phyloP scores from a whole-genome alignment of 1,140 invertebrate genomes.

The Odontomachus brunneus region DNA sequence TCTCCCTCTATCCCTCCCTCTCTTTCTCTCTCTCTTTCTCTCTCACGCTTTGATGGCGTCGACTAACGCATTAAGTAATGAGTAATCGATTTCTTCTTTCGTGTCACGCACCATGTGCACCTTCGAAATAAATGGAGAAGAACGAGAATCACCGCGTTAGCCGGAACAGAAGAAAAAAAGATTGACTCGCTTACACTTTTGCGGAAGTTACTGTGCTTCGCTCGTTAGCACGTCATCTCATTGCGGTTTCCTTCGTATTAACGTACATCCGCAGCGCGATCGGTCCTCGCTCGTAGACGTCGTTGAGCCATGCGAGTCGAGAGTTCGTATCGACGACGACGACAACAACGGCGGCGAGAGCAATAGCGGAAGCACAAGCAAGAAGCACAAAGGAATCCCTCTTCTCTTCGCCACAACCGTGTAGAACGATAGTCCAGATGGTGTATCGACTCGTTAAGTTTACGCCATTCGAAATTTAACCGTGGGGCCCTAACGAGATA shows the following conservation, averaged over 20 bases:
- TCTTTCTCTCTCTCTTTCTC: no score
- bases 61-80: constrained; percentile 42
- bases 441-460: constrained; percentile 62
- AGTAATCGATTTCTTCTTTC: constrained; percentile 61
- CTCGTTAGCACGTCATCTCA: not conserved
- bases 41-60: not conserved
- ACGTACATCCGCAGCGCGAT: not conserved
- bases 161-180: not conserved
- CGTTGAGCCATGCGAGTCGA: not conserved
- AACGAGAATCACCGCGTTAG: constrained; percentile 26
- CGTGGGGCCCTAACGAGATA: constrained; percentile 62
- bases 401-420: not conserved
- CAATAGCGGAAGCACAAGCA: not conserved
- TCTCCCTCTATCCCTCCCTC: no score
- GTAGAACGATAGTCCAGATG: constrained; percentile 44
- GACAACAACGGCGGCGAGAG: no score
- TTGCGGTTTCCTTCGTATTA: not conserved
- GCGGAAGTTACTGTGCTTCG: not conserved
- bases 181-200: constrained; percentile 6
- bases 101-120: constrained; percentile 13
- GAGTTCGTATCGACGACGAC: not conserved
- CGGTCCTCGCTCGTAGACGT: not conserved
- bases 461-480: constrained; percentile 57
- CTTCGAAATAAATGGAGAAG: not conserved
- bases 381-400: constrained; percentile 11